Base-by-base conservation (phyloP, 2,888 invertebrate species). In the Crepidodera aurea region DNA sequence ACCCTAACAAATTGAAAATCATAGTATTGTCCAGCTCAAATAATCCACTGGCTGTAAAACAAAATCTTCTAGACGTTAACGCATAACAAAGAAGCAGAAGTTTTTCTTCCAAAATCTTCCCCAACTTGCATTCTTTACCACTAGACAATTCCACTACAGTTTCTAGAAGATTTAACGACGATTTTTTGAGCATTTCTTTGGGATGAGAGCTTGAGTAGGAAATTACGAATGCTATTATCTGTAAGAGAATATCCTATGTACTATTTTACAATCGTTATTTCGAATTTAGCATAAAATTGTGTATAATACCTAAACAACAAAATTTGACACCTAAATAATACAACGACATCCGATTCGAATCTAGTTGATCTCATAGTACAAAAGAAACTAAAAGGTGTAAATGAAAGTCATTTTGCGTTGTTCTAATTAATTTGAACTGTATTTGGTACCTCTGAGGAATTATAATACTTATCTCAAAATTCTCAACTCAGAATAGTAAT, bases 71-170 rank as follows among this genome's bases (percentile, higher is more conserved):
- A 7, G 8, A n/a, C 3, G 25, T 48, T 48, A 48, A 13, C 2
- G 19, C 2, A 13, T 29, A 8, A 4, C 6, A 27, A 13, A 48
- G 7, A 13, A 27, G 2, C 6, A 48, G 2, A 8, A 48, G 12
- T 13, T 48, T 25, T 48, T 48, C 48, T 48, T 48, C 48, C 15
- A 48, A 5, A 27, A 16, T 27, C 3, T 48, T 48, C 1, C 44
- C 19, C 3, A 22, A 22, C 1, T 42, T 42, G 16, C 16, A 18
- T 18, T 44, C 13, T 44, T 22, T 44, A 3, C 2, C 3, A 22
- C 13, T 10, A 3, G 22, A 44, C n/a, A 44, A 22, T 4, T 44
- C 22, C 12, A 44, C 44, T n/a, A 44, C 6, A 4, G 15, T 19
- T 44, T 44, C 1, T 13, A 44, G 4, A 12, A 44, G n/a, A 19